phyloP scores from a whole-genome alignment of 2,888 invertebrate species.

The Flexamia atlantica region DNA sequence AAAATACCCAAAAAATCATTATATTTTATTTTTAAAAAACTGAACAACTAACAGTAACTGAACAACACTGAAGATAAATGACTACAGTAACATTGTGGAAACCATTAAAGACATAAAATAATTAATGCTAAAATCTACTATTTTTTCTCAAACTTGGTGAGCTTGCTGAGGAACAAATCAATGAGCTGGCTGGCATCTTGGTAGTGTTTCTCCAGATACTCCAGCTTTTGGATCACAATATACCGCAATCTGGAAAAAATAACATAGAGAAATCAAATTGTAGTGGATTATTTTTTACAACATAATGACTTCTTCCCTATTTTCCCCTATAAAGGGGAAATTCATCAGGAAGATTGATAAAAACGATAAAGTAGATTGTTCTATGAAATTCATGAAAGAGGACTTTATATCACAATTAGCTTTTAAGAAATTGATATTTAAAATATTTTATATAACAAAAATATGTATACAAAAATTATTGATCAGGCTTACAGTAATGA shows the following conservation, averaged over 20 bases:
- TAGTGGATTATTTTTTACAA: too few relatives aligned
- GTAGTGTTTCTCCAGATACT: constrained; percentile 52
- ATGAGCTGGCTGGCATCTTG: constrained; percentile 30
- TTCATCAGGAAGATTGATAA: too few relatives aligned
- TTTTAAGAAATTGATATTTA: too few relatives aligned
- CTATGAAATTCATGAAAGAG: neutral
- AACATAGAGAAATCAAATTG: too few relatives aligned
- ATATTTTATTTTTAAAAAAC: neutral
- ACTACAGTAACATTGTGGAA: neutral
- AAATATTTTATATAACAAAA: too few relatives aligned
- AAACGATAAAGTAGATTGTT: too few relatives aligned
- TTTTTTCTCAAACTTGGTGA: constrained; percentile 27
- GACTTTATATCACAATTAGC: too few relatives aligned
- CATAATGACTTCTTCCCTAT: too few relatives aligned
- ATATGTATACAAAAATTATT: too few relatives aligned
- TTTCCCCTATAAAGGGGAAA: too few relatives aligned
- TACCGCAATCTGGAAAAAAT: constrained; percentile 38
- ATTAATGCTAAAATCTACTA: neutral
- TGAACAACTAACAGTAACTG: neutral
- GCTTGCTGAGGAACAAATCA: constrained; percentile 31
- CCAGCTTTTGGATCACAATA: constrained; percentile 43
- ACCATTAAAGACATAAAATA: neutral
- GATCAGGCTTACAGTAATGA: too few relatives aligned
- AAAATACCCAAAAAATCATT: too few relatives aligned
- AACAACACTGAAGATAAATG: neutral